Evolutionary conservation across 2,888 invertebrate genomes (phyloP).

Genomic region (Drosophila histrio): DNA sequence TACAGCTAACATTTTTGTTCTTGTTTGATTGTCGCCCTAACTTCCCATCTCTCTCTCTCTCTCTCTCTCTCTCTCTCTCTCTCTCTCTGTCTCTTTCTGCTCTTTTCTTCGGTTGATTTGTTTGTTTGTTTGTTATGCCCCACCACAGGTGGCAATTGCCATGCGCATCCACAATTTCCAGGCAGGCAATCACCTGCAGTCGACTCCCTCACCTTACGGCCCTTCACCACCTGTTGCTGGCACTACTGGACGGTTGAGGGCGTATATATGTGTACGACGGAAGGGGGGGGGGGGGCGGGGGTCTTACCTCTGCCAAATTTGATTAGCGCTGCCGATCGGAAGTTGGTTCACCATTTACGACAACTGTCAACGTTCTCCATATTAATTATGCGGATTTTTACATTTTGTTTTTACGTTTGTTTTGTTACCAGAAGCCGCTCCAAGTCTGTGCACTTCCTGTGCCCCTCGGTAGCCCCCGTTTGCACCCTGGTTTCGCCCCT

Average conservation of each 20-base stretch:
- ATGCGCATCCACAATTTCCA: constrained; percentile 56
- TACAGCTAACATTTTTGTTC: background rate
- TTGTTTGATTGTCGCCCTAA: background rate
- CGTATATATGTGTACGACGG: background rate
- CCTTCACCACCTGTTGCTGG: background rate
- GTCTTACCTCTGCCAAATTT: constrained; percentile 54
- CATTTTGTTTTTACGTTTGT: constrained; percentile 5
- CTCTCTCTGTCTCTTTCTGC: background rate
- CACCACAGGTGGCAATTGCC: constrained; percentile 72
- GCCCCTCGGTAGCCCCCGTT: constrained; percentile 5
- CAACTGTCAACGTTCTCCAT: constrained; percentile 70
- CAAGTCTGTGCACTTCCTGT: constrained; percentile 64
- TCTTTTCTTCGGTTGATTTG: constrained; percentile 3
- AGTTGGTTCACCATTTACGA: constrained; percentile 70
- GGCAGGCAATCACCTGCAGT: constrained; percentile 39
- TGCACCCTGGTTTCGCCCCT: background rate
- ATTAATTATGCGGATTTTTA: constrained; percentile 56
- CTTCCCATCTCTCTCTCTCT: background rate
- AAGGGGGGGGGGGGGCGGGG: background rate
- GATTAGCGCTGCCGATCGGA: constrained; percentile 57
- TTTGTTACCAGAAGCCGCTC: constrained; percentile 28
- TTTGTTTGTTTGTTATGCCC: constrained; percentile 22
- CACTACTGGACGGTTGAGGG: background rate
- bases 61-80: background rate
- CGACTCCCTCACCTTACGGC: background rate